Percentiles rank a stretch among this genome's conserved stretches.
These are phyloP conservation scores for Hemibagrus guttatus DNA, from an alignment of 2,797 vertebrate species.

Conservation along the genomic window DNA sequence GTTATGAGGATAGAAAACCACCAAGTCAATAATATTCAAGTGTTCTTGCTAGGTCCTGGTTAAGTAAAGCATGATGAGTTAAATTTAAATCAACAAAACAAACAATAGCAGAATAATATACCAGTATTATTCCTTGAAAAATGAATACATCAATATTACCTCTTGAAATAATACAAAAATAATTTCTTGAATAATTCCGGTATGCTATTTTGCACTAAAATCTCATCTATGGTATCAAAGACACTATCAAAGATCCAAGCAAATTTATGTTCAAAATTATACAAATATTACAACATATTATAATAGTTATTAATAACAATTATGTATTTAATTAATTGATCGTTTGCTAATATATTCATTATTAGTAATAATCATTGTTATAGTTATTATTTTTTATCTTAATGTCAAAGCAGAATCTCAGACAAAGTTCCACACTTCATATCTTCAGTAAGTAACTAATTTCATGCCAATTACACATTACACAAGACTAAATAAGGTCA, in stretches of 20 bases:
- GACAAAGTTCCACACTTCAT: not conserved
- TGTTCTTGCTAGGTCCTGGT: not conserved
- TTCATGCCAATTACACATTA: not conserved
- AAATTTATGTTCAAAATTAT: not conserved
- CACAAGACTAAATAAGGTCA: not conserved
- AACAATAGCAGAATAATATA: not conserved
- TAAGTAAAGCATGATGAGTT: not conserved
- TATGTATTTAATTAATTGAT: no score
- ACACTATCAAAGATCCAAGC: no score
- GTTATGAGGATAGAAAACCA: not conserved
- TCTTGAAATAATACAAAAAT: not conserved
- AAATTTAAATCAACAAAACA: not conserved
- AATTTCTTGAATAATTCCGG: not conserved
- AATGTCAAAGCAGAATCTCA: not conserved
- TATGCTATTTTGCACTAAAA: not conserved
- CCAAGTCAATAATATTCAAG: not conserved
- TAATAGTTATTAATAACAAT: no score
- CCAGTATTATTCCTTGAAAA: not conserved
- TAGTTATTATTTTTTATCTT: not conserved
- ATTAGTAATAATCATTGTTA: no score
- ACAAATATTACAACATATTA: not conserved
- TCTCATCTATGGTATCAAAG: not conserved
- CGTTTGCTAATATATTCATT: no score
- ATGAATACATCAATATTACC: not conserved
- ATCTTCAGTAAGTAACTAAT: not conserved